Percentiles rank a stretch among this genome's conserved stretches.
phyloP scores from a whole-genome alignment of 2,797 vertebrate species.

The Molothrus ater region DNA sequence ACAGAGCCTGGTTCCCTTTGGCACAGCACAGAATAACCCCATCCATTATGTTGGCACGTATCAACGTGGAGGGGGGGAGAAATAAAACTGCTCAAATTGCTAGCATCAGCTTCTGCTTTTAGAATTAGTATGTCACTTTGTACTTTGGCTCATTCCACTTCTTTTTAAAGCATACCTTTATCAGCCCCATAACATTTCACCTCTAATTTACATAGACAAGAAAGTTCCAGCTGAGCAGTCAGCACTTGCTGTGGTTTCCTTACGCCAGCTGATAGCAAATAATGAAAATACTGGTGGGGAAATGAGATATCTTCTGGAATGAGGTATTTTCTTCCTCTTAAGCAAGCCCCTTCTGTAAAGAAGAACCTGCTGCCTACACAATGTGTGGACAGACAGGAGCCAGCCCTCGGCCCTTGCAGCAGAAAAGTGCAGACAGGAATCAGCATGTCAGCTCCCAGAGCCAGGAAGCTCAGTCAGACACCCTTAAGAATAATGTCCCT shows the following conservation, averaged over 20 bases:
- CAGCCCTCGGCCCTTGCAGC: background rate
- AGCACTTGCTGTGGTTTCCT: background rate
- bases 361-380: background rate
- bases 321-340: background rate
- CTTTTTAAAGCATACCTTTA: background rate
- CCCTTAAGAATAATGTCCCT: background rate
- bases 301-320: background rate
- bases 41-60: rapidly evolving
- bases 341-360: background rate
- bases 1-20: background rate
- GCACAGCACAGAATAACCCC: background rate
- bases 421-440: background rate
- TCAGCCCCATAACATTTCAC: background rate
- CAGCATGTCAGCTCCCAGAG: background rate
- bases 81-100: background rate
- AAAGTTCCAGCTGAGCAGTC: background rate
- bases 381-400: background rate
- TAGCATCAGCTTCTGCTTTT: background rate
- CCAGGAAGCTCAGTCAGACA: background rate
- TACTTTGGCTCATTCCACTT: background rate
- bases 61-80: rapidly evolving
- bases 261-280: background rate
- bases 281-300: background rate
- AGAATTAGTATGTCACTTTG: background rate
- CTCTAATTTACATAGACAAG: background rate